phyloP scores from a whole-genome alignment of 2,797 vertebrate genomes.

The Dipus sagitta region DNA sequence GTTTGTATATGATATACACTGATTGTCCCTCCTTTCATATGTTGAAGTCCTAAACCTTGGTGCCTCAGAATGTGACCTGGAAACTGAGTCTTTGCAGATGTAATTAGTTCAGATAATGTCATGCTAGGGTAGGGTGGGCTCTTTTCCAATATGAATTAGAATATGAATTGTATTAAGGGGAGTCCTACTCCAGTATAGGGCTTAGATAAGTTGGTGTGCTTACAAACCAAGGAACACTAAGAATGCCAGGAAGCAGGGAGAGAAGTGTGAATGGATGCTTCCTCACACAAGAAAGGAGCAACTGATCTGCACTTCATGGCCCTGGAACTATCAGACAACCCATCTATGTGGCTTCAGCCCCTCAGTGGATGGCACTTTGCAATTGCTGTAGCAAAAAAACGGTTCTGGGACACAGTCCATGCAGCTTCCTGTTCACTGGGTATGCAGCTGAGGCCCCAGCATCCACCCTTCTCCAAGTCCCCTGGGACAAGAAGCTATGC shows the following conservation, averaged over 20 bases:
- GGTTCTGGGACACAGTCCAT: not conserved
- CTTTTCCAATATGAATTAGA: not conserved
- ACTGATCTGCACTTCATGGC: not conserved
- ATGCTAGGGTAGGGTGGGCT: not conserved
- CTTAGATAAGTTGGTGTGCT: rapidly evolving
- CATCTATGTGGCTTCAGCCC: not conserved
- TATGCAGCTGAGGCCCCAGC: not conserved
- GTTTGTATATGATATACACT: too few species aligned
- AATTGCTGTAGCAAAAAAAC: too few species aligned
- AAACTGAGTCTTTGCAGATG: not conserved
- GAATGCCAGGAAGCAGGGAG: not conserved
- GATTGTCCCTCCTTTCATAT: not conserved
- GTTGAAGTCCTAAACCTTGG: not conserved
- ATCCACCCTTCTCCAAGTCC: not conserved
- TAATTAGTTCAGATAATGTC: not conserved
- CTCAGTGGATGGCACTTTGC: not conserved
- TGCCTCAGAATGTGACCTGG: not conserved
- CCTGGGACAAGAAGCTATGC: too few species aligned
- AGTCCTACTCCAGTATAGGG: not conserved
- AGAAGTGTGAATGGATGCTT: not conserved
- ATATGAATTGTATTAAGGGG: not conserved
- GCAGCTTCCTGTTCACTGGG: not conserved
- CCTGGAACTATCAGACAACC: not conserved
- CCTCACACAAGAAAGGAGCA: too few species aligned
- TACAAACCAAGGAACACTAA: not conserved